phyloP scores from a whole-genome alignment of 2,888 invertebrate genomes.

The Hydraecia micacea region DNA sequence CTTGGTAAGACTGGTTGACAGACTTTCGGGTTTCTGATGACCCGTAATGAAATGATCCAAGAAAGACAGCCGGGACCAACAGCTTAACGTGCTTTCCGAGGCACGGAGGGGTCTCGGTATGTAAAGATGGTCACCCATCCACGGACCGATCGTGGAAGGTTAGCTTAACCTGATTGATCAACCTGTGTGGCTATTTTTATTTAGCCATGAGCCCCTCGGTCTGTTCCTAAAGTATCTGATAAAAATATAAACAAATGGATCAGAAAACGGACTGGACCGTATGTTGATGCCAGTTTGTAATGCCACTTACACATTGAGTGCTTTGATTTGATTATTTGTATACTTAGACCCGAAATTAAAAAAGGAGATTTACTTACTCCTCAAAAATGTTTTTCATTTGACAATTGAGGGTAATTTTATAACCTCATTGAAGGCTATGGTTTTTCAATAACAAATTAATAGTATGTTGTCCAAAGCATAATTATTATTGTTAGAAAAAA shows the following conservation, averaged over 20 bases:
- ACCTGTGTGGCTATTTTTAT: too few relatives aligned
- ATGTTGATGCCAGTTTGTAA: not conserved
- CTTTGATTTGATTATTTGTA: not conserved
- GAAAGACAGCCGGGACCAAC: too few relatives aligned
- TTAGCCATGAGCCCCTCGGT: too few relatives aligned
- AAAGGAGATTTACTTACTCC: not conserved
- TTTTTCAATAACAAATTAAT: not conserved
- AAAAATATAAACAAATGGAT: not conserved
- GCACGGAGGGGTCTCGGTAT: too few relatives aligned
- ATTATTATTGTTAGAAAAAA: not conserved
- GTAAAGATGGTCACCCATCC: too few relatives aligned
- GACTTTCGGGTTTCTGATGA: too few relatives aligned
- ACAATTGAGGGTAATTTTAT: not conserved
- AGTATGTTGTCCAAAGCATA: too few relatives aligned
- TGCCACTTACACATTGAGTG: not conserved
- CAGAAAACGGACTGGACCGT: not conserved
- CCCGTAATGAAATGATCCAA: too few relatives aligned
- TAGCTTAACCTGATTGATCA: too few relatives aligned
- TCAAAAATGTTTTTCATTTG: not conserved
- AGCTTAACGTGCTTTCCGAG: too few relatives aligned
- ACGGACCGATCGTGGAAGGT: too few relatives aligned
- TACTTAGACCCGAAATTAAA: not conserved
- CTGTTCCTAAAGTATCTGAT: not conserved
- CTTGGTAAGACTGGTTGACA: too few relatives aligned
- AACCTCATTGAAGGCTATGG: not conserved